Percentiles rank a stretch among this genome's conserved stretches.
Evolutionary conservation across 2,888 invertebrate species (phyloP).

Genomic region (Eupithecia abbreviata): DNA sequence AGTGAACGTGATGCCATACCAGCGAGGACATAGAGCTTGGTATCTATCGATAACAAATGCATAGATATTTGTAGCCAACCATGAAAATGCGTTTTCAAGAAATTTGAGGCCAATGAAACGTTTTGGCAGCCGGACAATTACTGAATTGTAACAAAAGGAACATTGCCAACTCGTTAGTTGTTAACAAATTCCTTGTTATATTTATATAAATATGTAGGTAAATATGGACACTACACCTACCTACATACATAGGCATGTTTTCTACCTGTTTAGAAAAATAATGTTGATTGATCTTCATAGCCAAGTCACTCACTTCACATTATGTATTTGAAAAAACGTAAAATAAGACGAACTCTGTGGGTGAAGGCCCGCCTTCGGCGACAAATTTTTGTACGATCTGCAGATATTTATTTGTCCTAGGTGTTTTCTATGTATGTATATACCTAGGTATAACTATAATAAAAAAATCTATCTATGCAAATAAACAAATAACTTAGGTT

Average conservation of each 20-base stretch:
- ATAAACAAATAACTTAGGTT: not conserved
- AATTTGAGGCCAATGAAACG: constrained; percentile 12
- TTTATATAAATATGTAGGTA: too few species aligned
- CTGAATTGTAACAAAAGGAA: constrained; percentile 12
- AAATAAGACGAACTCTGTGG: too few species aligned
- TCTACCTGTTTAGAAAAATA: too few species aligned
- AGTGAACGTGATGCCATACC: not conserved
- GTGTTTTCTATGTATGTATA: too few species aligned
- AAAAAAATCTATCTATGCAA: not conserved
- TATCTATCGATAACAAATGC: not conserved
- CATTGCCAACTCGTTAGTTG: constrained; percentile 4
- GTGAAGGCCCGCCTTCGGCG: too few species aligned
- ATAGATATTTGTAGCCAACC: not conserved
- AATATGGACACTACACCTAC: too few species aligned
- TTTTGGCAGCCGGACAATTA: constrained; percentile 11
- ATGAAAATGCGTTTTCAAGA: not conserved
- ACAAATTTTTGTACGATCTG: too few species aligned
- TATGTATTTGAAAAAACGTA: too few species aligned
- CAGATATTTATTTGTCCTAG: too few species aligned
- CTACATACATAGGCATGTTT: too few species aligned
- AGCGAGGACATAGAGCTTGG: not conserved
- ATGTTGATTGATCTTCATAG: too few species aligned
- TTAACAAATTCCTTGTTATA: not conserved
- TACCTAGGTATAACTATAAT: not conserved
- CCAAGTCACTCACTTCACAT: too few species aligned